Base-by-base conservation (phyloP, 2,113 vertebrate genomes). In the Okapia johnstoni region DNA sequence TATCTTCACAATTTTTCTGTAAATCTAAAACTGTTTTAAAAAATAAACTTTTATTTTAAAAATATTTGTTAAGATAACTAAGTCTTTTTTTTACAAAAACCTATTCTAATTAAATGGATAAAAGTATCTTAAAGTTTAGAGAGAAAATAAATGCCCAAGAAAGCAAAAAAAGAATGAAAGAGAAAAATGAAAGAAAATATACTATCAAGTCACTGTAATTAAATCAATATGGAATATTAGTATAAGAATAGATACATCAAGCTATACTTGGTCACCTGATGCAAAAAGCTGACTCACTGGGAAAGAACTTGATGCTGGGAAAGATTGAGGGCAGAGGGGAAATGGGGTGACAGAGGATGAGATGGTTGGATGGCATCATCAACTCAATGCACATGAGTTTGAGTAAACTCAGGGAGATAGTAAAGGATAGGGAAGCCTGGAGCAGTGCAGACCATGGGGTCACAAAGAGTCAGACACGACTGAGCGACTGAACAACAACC, bases 1-100 rank as follows among this genome's bases (percentile, higher is more conserved):
- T n/a, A 90, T 40, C 16, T 28, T 93, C 48, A 93, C 2, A 93
- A 54, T 33, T 81, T 95, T 88, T 85, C 40, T 77, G 33, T 90
- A 91, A 95, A 79, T 90, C 40, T 87, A 90, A 55, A 97, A 84
- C 85, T 95, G 36, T 77, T 93, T 10, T 84, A 66, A 93, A 97
- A 85, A 79, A 76, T 36, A 83, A 91, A 87, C 50, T 73, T 93
- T 85, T 70, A 40, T 40, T 70, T 40, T 0, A 70, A 70, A 40
- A 70, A 70, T 23, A 70, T 70, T 40, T 70, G 66, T 70, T 70
- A 70, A 40, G 66, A 70, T n/a, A 70, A 70, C 21, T 70, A 70
- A 21, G 66, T 76, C 30, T 84, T 94, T 88, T 88, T 40, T 6
- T 60, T 46, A 26, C 21, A 92, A 88, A 89, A 93, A 33, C 8